Base-by-base conservation (phyloP, 2,888 invertebrate species). In the Drosophila dives region DNA sequence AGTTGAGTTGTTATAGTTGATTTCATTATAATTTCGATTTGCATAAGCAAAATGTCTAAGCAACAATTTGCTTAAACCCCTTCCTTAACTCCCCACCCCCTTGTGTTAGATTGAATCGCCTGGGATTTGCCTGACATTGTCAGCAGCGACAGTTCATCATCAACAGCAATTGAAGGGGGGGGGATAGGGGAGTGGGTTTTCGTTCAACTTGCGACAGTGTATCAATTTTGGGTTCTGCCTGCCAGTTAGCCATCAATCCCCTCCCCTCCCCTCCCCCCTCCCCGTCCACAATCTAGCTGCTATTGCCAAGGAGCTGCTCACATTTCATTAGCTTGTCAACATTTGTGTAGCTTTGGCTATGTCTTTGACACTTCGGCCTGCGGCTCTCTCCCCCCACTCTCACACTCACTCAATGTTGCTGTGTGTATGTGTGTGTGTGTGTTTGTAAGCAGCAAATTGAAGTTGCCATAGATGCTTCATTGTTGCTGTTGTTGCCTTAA, bases 301-400 rank as follows among this genome's bases (percentile, higher is more conserved):
- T 51, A 75, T 79, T 66, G 69, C 72, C 64, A 71, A 75, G 64
- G 66, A 71, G 62, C 83, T 79, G 79, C 90, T 86, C 87, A 79
- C 86, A 90, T 90, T 87, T 87, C 86, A 87, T 87, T 90, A 87
- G 90, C 87, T 82, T 89, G 86, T 87, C 89, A 89, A 87, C 89
- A 87, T 90, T 89, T 84, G 82, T 84, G 75, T 86, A 77, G 83
- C 73, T 75, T 59, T 55, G 73, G 62, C 69, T 77, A 86, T 89
- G 87, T 89, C 89, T 86, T 86, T 86, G 89, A 87, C 90, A 87
- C 87, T 84, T 90, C 76, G 72, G 85, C 90, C 90, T 75, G 82
- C 71, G 87, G 90, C 86, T 50, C 60, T n/a, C 29, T 29, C 26
- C 17, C 17, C 11, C 15, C 20, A 11, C 32, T 36, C 3, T 23